Percentiles rank a stretch among this genome's conserved stretches.
phyloP scores from a whole-genome alignment of 2,797 vertebrate species.

The Cynopterus sphinx region DNA sequence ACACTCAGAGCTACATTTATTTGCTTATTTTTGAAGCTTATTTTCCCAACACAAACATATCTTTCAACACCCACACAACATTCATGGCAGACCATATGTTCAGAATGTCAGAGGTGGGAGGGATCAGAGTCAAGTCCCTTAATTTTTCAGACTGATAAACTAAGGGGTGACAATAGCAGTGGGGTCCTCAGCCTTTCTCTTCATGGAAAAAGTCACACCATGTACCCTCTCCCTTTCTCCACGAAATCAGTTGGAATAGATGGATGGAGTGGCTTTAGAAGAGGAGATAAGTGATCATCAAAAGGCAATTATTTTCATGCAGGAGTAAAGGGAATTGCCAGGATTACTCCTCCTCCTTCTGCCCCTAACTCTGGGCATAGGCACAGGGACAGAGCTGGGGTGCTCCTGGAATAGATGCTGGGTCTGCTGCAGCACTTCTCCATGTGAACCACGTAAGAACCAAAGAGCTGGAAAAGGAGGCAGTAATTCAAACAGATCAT shows the following conservation, averaged over 20 bases:
- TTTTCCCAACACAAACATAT: background rate
- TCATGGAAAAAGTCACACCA: background rate
- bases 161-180: background rate
- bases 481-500: background rate
- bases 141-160: background rate
- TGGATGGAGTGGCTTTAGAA: background rate
- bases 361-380: background rate
- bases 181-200: background rate
- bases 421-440: background rate
- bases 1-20: background rate
- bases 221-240: background rate
- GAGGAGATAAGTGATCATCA: background rate
- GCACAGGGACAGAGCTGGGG: background rate
- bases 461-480: background rate
- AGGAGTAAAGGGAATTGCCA: background rate
- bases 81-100: background rate
- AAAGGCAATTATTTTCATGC: background rate
- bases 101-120: background rate
- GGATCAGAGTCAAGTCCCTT: background rate
- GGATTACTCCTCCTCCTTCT: background rate
- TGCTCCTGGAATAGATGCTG: background rate
- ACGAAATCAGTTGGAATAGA: background rate
- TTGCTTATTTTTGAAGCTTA: background rate
- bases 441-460: background rate
- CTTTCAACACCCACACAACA: background rate